Base-by-base conservation (phyloP, 2,888 invertebrate species). In the Xestoiulus laeticollis region DNA sequence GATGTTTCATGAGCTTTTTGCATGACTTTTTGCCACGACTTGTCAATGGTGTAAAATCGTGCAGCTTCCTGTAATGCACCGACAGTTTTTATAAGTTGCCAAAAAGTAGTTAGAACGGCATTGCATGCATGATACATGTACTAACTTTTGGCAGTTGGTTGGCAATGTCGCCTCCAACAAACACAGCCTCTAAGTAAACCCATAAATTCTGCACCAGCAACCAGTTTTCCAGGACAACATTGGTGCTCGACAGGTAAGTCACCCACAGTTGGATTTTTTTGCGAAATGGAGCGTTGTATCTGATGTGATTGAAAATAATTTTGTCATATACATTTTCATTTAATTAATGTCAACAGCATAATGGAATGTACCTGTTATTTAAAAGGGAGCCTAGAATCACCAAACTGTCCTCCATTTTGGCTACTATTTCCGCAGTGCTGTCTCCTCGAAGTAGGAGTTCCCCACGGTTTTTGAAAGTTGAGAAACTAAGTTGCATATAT, bases 21-120 rank as follows among this genome's bases (percentile, higher is more conserved):
- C 97, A 98, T 98, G 87, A 99, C 98, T 92, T 98, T 98, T 92
- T 98, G 98, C 99, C 99, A 99, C 0, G 98, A 97, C 91, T 98
- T 98, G 92, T 99, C 99, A 89, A 99, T 99, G 93, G 98, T 98
- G 48, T 96, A 96, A 92, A 99, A 99, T 88, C 93, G 88, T 87
- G 90, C 90, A 0, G 91, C 91, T 89, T 91, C 91, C 90, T 90
- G 88, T 33, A 86, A 86, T 19, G 26, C 14, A 53, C 59, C 33
- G 59, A 33, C 53, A 33, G 6, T 83, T 38, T 83, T 68, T 38
- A 32, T 1, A 85, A 14, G n/a, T 19, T 48, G 22, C 14, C 30
- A 30, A 10, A 16, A 14, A 87, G 44, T 19, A n/a, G n/a, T n/a
- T n/a, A n/a, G n/a, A n/a, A n/a, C n/a, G n/a, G n/a, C n/a, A n/a